Evolutionary conservation across 2,888 invertebrate genomes (phyloP).

Genomic region (Nineta flava): DNA sequence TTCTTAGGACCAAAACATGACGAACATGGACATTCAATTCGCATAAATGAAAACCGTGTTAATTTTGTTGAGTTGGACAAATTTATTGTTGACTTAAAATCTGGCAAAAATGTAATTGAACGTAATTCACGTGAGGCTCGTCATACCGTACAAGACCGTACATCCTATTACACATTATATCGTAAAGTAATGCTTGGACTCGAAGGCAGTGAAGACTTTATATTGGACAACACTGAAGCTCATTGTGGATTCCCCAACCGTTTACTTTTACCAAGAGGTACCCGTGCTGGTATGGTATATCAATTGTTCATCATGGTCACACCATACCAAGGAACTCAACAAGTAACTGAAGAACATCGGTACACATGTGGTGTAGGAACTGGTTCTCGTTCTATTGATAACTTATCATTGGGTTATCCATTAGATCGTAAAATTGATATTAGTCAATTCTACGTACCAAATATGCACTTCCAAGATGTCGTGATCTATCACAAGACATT

Average conservation of each 20-base stretch:
- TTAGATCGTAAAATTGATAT: constrained; percentile 49
- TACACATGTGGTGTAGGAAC: constrained; percentile 36
- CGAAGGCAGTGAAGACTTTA: constrained; percentile 30
- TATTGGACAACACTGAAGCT: constrained; percentile 30
- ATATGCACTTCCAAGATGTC: constrained; percentile 44
- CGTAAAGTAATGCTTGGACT: constrained; percentile 32
- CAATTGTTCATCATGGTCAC: constrained; percentile 33
- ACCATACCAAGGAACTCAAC: constrained; percentile 27
- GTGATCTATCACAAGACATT: constrained; percentile 41
- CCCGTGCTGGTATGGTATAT: constrained; percentile 41
- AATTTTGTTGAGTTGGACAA: constrained; percentile 49
- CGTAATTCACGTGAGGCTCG: constrained; percentile 27
- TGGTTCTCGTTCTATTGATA: constrained; percentile 39
- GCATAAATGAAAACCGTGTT: constrained; percentile 39
- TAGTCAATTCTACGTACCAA: constrained; percentile 42
- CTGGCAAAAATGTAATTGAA: constrained; percentile 45
- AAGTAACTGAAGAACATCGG: constrained; percentile 28
- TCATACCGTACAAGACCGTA: constrained; percentile 11
- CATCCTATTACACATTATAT: constrained; percentile 27
- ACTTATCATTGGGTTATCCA: constrained; percentile 53
- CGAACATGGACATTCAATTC: constrained; percentile 34
- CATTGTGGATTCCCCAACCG: constrained; percentile 44
- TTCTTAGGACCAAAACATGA: constrained; percentile 57
- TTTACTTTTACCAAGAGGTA: constrained; percentile 47
- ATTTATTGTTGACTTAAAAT: constrained; percentile 37